Evolutionary conservation across 2,113 vertebrate species (phyloP).

Genomic region (Otolemur garnettii): DNA sequence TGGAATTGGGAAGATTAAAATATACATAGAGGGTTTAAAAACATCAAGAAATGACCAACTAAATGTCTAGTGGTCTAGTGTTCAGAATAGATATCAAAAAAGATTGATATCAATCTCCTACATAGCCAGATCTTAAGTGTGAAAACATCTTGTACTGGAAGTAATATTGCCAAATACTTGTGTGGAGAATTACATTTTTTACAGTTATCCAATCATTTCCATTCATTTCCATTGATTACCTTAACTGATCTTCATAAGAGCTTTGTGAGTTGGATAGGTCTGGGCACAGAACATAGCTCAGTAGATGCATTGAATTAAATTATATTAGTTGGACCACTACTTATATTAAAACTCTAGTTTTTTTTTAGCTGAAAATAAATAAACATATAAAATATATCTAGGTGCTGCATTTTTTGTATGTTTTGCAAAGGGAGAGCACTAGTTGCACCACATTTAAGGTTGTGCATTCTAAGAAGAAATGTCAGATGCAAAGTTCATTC

Average conservation of each 20-base stretch:
- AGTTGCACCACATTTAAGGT: neutral
- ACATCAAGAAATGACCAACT: neutral
- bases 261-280: neutral
- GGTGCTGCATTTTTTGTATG: neutral
- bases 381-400: neutral
- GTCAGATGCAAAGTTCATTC: neutral
- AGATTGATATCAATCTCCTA: neutral
- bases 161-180: slow-evolving; percentile 7
- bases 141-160: slow-evolving; percentile 17
- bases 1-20: neutral
- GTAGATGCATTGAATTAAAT: too few relatives aligned
- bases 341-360: too few relatives aligned
- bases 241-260: neutral
- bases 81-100: slow-evolving; percentile 20
- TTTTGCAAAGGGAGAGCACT: neutral
- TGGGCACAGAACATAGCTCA: neutral
- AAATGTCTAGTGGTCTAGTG: neutral
- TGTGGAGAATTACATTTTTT: slow-evolving; percentile 6
- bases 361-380: too few relatives aligned
- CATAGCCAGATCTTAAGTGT: neutral
- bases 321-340: too few relatives aligned
- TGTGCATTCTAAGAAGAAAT: neutral
- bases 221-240: neutral
- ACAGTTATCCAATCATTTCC: neutral
- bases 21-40: neutral